phyloP scores from a whole-genome alignment of 2,113 vertebrate species.

The Apodemus sylvaticus region DNA sequence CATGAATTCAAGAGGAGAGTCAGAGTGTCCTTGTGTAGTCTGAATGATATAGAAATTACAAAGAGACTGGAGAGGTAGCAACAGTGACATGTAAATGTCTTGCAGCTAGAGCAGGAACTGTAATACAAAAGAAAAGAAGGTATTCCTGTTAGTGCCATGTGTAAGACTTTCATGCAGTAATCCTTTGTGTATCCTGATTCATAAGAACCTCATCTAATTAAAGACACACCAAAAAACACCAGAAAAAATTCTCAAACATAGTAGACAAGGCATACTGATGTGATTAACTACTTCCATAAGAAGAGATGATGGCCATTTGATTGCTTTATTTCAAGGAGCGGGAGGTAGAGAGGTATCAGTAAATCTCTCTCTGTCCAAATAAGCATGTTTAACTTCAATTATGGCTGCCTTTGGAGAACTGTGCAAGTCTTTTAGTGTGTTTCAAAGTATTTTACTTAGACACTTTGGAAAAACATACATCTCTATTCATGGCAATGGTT shows the following conservation, averaged over 20 bases:
- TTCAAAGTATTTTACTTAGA: constrained; percentile 93
- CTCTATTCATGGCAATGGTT: constrained; percentile 93
- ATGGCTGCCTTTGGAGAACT: constrained; percentile 92
- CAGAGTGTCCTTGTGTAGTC: neutral
- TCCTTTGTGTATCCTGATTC: constrained; percentile 65
- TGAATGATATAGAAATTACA: neutral
- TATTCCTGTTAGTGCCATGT: no score
- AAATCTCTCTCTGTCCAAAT: constrained; percentile 91
- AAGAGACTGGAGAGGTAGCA: neutral
- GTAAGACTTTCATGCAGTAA: neutral
- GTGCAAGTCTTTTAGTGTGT: constrained; percentile 88
- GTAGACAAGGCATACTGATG: constrained; percentile 83
- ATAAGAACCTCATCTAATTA: constrained; percentile 79
- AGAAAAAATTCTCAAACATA: constrained; percentile 83
- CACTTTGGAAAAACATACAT: constrained; percentile 94
- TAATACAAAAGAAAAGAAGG: neutral
- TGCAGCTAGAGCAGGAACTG: neutral
- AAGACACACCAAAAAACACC: constrained; percentile 75
- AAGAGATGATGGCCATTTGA: constrained; percentile 90
- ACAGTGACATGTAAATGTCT: neutral
- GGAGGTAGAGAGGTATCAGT: constrained; percentile 88
- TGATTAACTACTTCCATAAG: constrained; percentile 88
- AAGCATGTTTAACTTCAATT: constrained; percentile 94
- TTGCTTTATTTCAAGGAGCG: constrained; percentile 89
- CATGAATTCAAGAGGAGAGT: neutral